These are phyloP conservation scores for Endomychus coccineus DNA, from an alignment of 2,888 invertebrate genomes.

Conservation along the genomic window DNA sequence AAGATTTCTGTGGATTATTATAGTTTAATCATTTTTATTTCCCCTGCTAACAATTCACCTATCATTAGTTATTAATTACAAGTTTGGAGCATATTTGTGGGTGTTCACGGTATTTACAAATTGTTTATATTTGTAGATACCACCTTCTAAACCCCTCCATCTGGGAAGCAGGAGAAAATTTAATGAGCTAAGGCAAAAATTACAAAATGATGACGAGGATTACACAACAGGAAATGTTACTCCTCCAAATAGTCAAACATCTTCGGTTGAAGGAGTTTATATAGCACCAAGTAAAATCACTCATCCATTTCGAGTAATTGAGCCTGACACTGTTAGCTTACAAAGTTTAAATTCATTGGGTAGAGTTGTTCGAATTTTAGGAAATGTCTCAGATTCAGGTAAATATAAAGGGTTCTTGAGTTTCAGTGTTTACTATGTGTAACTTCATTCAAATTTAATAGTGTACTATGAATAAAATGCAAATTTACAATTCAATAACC, in stretches of 20 bases:
- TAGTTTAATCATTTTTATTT: no score
- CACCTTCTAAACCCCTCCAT: constrained; percentile 5
- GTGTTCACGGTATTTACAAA: no score
- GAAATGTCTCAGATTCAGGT: constrained; percentile 13
- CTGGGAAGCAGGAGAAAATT: constrained; percentile 57
- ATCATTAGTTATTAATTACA: no score
- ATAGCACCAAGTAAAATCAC: constrained; percentile 55
- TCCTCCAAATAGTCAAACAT: constrained; percentile 69
- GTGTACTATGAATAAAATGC: no score
- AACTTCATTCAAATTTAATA: no score
- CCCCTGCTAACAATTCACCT: no score
- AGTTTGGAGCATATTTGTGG: no score
- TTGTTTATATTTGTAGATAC: neutral
- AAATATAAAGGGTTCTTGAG: constrained; percentile 1
- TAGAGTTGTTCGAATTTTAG: constrained; percentile 41
- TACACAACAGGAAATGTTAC: constrained; percentile 51
- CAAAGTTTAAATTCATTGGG: constrained; percentile 86
- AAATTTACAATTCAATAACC: no score
- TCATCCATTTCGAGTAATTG: constrained; percentile 79
- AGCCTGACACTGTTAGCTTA: constrained; percentile 79
- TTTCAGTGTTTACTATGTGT: no score
- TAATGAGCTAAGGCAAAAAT: constrained; percentile 75
- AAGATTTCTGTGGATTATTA: no score
- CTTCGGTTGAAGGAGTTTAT: constrained; percentile 70
- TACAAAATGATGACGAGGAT: constrained; percentile 83